phyloP scores from a whole-genome alignment of 2,888 invertebrate species.

The Scrobipalpa atriplicella region DNA sequence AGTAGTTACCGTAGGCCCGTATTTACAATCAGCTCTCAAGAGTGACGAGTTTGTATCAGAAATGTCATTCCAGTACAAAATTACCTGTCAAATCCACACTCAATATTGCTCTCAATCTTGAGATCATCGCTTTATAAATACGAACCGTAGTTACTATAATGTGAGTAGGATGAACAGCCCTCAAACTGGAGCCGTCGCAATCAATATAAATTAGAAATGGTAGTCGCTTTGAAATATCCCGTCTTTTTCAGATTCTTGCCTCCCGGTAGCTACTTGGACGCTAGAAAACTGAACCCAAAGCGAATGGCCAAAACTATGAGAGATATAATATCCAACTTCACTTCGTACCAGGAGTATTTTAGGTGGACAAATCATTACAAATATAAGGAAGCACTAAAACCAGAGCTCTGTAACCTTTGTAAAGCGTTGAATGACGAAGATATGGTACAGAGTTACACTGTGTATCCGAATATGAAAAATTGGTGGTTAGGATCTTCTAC shows the following conservation, averaged over 20 bases:
- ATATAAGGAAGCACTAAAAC: neutral
- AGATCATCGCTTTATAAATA: too few relatives aligned
- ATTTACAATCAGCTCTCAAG: too few relatives aligned
- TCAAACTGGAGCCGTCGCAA: too few relatives aligned
- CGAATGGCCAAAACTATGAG: neutral
- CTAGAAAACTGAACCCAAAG: neutral
- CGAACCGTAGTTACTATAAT: too few relatives aligned
- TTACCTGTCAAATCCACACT: too few relatives aligned
- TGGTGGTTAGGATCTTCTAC: neutral
- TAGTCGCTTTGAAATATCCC: too few relatives aligned
- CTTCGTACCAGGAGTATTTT: neutral
- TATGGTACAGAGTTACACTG: neutral
- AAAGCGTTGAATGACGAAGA: constrained; percentile 4
- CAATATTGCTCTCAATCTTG: too few relatives aligned
- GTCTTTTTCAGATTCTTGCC: constrained; percentile 21
- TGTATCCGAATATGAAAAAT: neutral
- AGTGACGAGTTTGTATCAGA: too few relatives aligned
- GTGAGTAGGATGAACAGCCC: too few relatives aligned
- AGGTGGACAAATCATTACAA: neutral
- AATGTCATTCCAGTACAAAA: too few relatives aligned
- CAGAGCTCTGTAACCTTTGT: neutral
- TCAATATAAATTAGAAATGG: too few relatives aligned
- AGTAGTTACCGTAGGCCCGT: too few relatives aligned
- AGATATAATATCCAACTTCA: neutral
- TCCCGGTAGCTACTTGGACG: constrained; percentile 23